These are phyloP conservation scores for Gymnorhina tibicen DNA, from an alignment of 2,113 vertebrate genomes.

Conservation along the genomic window DNA sequence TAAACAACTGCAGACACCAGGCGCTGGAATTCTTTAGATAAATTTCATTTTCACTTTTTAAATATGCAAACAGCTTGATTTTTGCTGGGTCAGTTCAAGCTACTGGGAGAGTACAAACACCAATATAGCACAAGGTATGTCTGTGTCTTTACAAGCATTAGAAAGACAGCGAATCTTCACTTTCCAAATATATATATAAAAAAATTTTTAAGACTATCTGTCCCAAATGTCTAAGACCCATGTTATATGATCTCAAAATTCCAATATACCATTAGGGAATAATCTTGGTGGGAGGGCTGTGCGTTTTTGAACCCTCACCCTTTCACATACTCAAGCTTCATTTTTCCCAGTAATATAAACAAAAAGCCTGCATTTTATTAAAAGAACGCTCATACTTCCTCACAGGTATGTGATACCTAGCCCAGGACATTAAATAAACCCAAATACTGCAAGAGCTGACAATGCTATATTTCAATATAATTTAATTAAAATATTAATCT, in stretches of 20 bases:
- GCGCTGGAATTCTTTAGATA: background rate
- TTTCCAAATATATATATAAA: background rate
- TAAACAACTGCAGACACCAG: background rate
- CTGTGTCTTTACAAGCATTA: background rate
- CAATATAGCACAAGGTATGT: background rate
- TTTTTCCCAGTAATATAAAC: background rate
- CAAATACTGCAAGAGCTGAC: background rate
- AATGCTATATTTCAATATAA: background rate
- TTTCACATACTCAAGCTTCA: background rate
- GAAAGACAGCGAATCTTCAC: background rate
- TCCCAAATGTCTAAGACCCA: accelerated
- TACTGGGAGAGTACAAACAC: background rate
- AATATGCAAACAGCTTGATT: background rate
- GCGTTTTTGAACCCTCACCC: background rate
- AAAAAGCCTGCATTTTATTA: background rate
- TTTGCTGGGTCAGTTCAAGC: background rate
- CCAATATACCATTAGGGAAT: background rate
- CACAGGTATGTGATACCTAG: background rate
- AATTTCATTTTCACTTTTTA: background rate
- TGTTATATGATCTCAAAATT: background rate
- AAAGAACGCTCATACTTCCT: background rate
- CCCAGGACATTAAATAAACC: background rate
- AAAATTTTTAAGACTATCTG: background rate
- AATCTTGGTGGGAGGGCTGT: background rate
- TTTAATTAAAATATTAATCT: background rate